phyloP scores from a whole-genome alignment of 2,113 vertebrate species.

The Hypanus sabinus region DNA sequence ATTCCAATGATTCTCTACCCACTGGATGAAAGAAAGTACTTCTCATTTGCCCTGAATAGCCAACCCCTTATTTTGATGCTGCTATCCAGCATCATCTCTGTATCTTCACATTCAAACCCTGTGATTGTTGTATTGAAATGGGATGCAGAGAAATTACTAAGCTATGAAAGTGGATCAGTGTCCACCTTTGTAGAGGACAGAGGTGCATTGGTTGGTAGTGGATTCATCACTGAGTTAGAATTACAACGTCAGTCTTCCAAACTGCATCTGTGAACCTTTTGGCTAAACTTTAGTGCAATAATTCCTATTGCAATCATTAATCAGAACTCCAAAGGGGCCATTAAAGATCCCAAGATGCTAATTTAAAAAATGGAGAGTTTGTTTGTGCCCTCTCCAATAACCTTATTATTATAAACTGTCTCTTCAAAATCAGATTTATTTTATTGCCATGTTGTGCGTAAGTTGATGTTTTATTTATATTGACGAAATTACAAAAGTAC shows the following conservation, averaged over 20 bases:
- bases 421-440: background rate
- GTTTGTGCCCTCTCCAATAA: background rate
- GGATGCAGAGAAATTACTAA: background rate
- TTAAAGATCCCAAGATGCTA: background rate
- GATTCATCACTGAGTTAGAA: background rate
- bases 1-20: too few relatives aligned
- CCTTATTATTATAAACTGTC: background rate
- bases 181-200: too few relatives aligned
- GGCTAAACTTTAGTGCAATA: background rate
- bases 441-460: background rate
- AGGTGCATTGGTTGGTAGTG: too few relatives aligned
- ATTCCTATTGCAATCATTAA: background rate
- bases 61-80: too few relatives aligned
- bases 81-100: too few relatives aligned
- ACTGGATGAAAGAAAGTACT: too few relatives aligned
- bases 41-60: too few relatives aligned
- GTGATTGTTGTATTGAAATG: too few relatives aligned
- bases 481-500: background rate
- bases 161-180: background rate
- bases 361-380: background rate
- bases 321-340: background rate
- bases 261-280: background rate
- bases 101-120: too few relatives aligned
- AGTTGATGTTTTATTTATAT: background rate
- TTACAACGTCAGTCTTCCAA: background rate